Evolutionary conservation across 2,797 vertebrate genomes (phyloP).

Genomic region (Parotocinclus haroldoi): DNA sequence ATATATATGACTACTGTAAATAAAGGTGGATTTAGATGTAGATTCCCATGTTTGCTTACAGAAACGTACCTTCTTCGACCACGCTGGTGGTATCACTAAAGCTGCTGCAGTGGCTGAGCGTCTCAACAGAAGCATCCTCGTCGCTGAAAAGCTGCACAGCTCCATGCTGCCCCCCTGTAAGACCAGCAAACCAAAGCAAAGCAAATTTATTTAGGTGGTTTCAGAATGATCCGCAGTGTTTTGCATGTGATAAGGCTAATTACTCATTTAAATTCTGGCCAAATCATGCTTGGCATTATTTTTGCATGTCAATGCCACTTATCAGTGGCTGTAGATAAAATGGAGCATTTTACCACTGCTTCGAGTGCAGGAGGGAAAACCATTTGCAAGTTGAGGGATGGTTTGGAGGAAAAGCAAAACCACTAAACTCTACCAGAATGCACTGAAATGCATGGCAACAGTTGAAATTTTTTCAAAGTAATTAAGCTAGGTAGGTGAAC

Average conservation of each 20-base stretch:
- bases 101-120: conserved; percentile 97
- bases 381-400: too few relatives aligned
- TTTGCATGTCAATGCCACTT: conserved; percentile 8
- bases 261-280: neutral
- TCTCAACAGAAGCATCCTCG: conserved; percentile 95
- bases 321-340: conserved; percentile 5
- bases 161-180: conserved; percentile 83
- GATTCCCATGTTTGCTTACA: neutral
- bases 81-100: conserved; percentile 88
- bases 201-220: neutral
- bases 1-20: too few relatives aligned
- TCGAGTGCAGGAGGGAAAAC: neutral
- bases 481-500: too few relatives aligned
- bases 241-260: neutral
- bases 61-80: conserved; percentile 79
- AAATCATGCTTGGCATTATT: neutral
- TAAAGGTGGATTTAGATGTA: too few relatives aligned
- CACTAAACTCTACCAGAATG: too few relatives aligned
- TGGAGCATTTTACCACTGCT: neutral
- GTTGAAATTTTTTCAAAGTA: too few relatives aligned
- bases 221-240: neutral
- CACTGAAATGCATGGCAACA: too few relatives aligned
- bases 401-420: too few relatives aligned
- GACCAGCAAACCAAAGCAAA: conserved; percentile 20
- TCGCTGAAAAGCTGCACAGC: conserved; percentile 93